These are phyloP conservation scores for Eupleurogrammus muticus DNA, from an alignment of 2,797 vertebrate genomes.

Conservation along the genomic window DNA sequence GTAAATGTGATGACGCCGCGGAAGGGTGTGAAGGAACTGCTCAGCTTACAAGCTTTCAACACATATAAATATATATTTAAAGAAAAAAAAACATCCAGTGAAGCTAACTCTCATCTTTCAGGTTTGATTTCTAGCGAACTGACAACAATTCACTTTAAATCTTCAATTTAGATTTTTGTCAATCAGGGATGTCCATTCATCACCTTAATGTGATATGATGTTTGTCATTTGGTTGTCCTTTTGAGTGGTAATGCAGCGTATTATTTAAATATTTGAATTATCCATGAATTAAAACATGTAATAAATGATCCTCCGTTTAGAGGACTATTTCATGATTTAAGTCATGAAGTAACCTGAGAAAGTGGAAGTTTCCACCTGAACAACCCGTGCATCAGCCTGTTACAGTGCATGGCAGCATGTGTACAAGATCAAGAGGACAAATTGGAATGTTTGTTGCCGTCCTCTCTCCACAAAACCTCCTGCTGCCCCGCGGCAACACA, in stretches of 20 bases:
- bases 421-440: conserved; percentile 62
- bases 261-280: not conserved
- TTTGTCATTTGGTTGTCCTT: conserved; percentile 11
- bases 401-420: conserved; percentile 36
- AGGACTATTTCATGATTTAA: too few relatives aligned
- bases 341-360: conserved; percentile 2
- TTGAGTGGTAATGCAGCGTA: not conserved
- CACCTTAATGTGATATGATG: not conserved
- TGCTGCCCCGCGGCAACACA: conserved; percentile 56
- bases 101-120: conserved; percentile 35
- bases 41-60: conserved; percentile 50
- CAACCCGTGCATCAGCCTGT: conserved; percentile 16
- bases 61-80: conserved; percentile 42
- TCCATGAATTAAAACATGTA: conserved; percentile 2
- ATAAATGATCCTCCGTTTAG: conserved; percentile 17
- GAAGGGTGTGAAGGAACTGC: conserved; percentile 57
- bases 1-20: conserved; percentile 52
- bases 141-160: not conserved
- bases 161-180: conserved; percentile 14
- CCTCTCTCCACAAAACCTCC: conserved; percentile 50
- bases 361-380: conserved; percentile 14
- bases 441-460: conserved; percentile 45
- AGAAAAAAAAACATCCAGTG: conserved; percentile 48
- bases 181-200: conserved; percentile 8
- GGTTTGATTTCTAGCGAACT: conserved; percentile 21